phyloP scores from a whole-genome alignment of 2,888 invertebrate genomes.

The Campoplex capitator region DNA sequence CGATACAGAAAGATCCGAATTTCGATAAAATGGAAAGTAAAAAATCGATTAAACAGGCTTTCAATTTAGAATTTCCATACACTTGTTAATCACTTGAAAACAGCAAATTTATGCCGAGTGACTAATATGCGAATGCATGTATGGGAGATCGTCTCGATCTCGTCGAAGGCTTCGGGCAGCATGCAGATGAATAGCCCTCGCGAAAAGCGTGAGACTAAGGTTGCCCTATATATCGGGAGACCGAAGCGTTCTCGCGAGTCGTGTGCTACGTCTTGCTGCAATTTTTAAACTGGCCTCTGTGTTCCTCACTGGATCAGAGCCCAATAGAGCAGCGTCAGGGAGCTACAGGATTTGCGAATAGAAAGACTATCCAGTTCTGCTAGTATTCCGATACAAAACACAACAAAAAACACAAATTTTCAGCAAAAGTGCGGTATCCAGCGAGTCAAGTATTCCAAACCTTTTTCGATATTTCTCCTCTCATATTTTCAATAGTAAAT shows the following conservation, averaged over 20 bases:
- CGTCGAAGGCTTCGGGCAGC: slow-evolving; percentile 71
- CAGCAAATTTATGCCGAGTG: background rate
- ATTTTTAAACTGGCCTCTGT: slow-evolving; percentile 74
- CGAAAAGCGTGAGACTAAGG: slow-evolving; percentile 84
- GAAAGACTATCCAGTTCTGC: slow-evolving; percentile 52
- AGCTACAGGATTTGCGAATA: slow-evolving; percentile 36
- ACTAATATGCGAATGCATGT: slow-evolving; percentile 17
- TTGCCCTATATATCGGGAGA: slow-evolving; percentile 83
- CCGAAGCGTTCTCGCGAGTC: slow-evolving; percentile 46
- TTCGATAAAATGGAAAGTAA: background rate
- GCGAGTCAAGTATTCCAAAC: background rate
- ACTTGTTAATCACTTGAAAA: background rate
- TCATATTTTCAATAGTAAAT: background rate
- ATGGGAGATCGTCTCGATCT: slow-evolving; percentile 55
- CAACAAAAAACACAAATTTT: too few species aligned
- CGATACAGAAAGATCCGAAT: background rate
- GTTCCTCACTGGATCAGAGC: slow-evolving; percentile 70
- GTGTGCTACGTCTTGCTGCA: slow-evolving; percentile 74
- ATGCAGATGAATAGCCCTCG: slow-evolving; percentile 84
- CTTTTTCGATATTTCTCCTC: background rate
- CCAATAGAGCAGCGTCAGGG: slow-evolving; percentile 48
- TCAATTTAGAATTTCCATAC: background rate
- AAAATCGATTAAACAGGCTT: background rate
- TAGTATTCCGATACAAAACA: slow-evolving; percentile 33
- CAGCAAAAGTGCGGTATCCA: background rate